A percentile compares a stretch with the other conserved stretches of the same genome.
Evolutionary conservation across 2,113 vertebrate species (phyloP).

Genomic region (Salvelinus fontinalis): DNA sequence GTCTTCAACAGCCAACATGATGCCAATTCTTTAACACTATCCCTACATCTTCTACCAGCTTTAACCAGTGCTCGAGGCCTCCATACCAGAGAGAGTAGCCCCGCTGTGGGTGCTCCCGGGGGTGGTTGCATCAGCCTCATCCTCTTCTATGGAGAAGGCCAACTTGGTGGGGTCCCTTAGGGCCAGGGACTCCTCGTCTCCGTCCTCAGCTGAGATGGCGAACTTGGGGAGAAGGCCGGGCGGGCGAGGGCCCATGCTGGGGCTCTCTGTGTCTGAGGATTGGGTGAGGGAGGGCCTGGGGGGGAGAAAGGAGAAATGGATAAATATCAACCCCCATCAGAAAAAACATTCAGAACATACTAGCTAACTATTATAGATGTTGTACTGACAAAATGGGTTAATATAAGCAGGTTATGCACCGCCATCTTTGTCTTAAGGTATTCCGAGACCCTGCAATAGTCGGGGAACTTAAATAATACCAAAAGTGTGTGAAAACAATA

Average conservation of each 20-base stretch:
- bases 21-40: not conserved
- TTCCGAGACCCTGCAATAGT: too few species aligned
- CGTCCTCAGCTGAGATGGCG: constrained; percentile 85
- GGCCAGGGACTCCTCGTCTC: constrained; percentile 67
- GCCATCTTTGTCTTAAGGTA: too few species aligned
- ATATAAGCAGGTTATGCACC: too few species aligned
- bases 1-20: not conserved
- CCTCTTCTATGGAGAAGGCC: constrained; percentile 77
- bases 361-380: too few species aligned
- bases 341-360: too few species aligned
- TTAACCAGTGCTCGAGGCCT: not conserved
- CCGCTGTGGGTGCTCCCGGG: constrained; percentile 92
- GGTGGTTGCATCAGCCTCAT: constrained; percentile 86
- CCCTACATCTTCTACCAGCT: not conserved
- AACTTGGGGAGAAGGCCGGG: constrained; percentile 86
- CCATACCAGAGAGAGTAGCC: constrained; percentile 88
- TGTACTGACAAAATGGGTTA: too few species aligned
- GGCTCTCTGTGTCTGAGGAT: constrained; percentile 83
- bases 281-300: constrained; percentile 77
- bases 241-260: constrained; percentile 61
- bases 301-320: not conserved
- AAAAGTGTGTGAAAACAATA: not conserved
- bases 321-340: too few species aligned
- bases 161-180: constrained; percentile 79
- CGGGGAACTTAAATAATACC: not conserved